Evolutionary conservation across 2,888 invertebrate genomes (phyloP).

Genomic region (Stenurella melanura): DNA sequence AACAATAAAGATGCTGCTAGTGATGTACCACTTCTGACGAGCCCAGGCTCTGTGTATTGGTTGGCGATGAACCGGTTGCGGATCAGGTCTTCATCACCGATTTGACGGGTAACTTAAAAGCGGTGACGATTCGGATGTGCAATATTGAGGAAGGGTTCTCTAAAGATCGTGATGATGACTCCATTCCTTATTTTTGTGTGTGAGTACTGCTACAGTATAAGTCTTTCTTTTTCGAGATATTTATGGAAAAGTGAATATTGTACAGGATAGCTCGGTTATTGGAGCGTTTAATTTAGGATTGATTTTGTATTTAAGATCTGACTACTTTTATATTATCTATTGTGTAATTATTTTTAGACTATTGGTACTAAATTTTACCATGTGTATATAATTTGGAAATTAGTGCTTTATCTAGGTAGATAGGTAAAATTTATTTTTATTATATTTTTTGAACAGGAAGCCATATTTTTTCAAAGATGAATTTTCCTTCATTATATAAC

Average conservation of each 20-base stretch:
- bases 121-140: slow-evolving; percentile 96
- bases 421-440: background rate
- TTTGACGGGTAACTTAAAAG: slow-evolving; percentile 94
- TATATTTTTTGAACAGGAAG: background rate
- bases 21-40: slow-evolving; percentile 73
- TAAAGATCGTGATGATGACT: slow-evolving; percentile 77
- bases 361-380: slow-evolving; percentile 50
- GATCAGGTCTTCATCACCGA: slow-evolving; percentile 97
- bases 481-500: too few relatives aligned
- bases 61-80: slow-evolving; percentile 90
- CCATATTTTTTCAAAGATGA: background rate
- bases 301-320: slow-evolving; percentile 39
- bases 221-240: slow-evolving; percentile 48
- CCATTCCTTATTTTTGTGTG: slow-evolving; percentile 42
- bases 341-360: slow-evolving; percentile 43
- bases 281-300: slow-evolving; percentile 54
- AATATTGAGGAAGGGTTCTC: slow-evolving; percentile 96
- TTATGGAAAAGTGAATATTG: slow-evolving; percentile 51
- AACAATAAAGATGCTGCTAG: slow-evolving; percentile 68
- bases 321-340: slow-evolving; percentile 25
- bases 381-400: slow-evolving; percentile 19
- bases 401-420: slow-evolving; percentile 1
- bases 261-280: slow-evolving; percentile 65
- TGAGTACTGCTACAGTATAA: slow-evolving; percentile 39
- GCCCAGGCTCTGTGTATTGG: slow-evolving; percentile 89